Conservation (phyloP, 2,888 invertebrate species). For the Electrophaes corylata region DNA sequence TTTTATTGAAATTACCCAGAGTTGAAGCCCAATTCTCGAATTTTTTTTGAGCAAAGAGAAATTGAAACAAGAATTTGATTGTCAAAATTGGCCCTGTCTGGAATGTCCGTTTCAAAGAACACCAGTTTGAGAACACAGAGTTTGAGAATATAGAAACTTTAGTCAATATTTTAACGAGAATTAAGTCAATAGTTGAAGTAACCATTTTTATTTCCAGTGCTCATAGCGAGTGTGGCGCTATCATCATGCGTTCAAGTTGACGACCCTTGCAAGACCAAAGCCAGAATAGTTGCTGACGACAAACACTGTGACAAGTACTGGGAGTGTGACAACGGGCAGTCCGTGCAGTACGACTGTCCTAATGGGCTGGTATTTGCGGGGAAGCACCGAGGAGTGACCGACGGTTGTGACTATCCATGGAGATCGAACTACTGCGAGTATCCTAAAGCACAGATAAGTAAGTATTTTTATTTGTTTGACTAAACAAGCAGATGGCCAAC, state of each 20-base stretch:
- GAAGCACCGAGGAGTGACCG: conserved; percentile 93
- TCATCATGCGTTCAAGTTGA: conserved; percentile 78
- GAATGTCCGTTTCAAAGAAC: too few species aligned
- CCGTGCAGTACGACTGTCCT: conserved; percentile 94
- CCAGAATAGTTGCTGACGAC: conserved; percentile 89
- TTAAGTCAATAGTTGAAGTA: too few species aligned
- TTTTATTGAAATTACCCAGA: too few species aligned
- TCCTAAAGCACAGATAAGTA: conserved; percentile 86
- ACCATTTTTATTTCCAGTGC: conserved; percentile 52
- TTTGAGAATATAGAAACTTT: too few species aligned
- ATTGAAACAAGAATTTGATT: too few species aligned
- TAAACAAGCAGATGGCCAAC: too few species aligned
- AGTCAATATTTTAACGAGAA: too few species aligned
- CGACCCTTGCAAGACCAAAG: conserved; percentile 93
- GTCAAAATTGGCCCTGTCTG: too few species aligned
- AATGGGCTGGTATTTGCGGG: conserved; percentile 96
- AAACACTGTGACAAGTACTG: conserved; percentile 92
- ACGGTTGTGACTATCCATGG: conserved; percentile 96
- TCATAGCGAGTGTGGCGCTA: conserved; percentile 55
- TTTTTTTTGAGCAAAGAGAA: too few species aligned
- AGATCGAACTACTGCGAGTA: conserved; percentile 93
- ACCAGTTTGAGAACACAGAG: too few species aligned
- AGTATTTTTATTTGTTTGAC: conserved; percentile 24
- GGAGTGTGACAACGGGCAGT: conserved; percentile 93
- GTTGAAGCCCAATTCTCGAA: too few species aligned